Conservation (phyloP, 2,113 vertebrate genomes). For the Poecilia latipinna region DNA sequence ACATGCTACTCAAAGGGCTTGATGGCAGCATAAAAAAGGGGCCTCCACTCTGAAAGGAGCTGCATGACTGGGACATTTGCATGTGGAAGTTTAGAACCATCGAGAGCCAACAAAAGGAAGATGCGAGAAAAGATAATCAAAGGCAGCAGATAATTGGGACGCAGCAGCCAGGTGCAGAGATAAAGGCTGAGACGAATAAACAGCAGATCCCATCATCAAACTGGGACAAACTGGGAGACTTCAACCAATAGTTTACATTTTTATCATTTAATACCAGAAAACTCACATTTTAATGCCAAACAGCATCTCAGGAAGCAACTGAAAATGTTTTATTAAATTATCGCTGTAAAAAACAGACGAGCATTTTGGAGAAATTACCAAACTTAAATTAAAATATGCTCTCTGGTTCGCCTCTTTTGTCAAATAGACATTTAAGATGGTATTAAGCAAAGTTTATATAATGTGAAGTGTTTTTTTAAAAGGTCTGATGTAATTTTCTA, state of each 20-base stretch:
- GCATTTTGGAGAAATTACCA: too few species aligned
- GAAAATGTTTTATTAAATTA: too few species aligned
- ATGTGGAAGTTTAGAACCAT: slow-evolving; percentile 51
- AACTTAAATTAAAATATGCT: too few species aligned
- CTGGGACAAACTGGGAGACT: neutral
- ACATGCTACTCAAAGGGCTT: slow-evolving; percentile 49
- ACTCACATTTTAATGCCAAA: neutral
- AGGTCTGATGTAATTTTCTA: too few species aligned
- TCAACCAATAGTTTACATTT: neutral
- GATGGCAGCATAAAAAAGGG: slow-evolving; percentile 55
- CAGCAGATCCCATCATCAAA: slow-evolving; percentile 8
- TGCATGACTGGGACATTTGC: slow-evolving; percentile 51
- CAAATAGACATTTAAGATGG: too few species aligned
- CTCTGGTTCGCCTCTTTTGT: too few species aligned
- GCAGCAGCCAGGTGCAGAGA: slow-evolving; percentile 63
- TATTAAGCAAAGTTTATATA: too few species aligned
- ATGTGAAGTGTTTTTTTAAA: too few species aligned
- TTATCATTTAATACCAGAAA: neutral
- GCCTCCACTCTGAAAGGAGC: slow-evolving; percentile 57
- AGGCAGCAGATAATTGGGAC: slow-evolving; percentile 60
- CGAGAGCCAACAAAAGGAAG: slow-evolving; percentile 57
- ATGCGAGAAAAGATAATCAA: slow-evolving; percentile 72
- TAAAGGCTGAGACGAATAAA: slow-evolving; percentile 37
- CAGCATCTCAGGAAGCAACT: neutral
- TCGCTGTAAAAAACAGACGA: too few species aligned